Conservation (phyloP, 2,797 vertebrate genomes). For the Molossus alvarezi region DNA sequence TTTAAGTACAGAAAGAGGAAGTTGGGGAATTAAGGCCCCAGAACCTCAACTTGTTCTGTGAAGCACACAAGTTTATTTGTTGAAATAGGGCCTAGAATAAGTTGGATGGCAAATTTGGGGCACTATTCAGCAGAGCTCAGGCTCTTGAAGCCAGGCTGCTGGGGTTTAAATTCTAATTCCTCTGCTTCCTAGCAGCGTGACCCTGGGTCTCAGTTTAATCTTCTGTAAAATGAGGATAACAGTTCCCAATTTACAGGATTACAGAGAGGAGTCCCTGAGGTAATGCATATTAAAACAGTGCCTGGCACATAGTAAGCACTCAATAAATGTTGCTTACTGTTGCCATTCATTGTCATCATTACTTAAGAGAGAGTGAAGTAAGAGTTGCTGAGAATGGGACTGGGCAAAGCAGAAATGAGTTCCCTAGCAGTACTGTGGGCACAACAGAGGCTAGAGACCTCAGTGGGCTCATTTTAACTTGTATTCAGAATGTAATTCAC, state of each 20-base stretch:
- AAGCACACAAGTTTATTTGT: neutral
- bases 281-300: conserved; percentile 32
- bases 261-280: neutral
- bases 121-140: neutral
- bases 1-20: neutral
- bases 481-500: conserved; percentile 52
- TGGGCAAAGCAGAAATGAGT: neutral
- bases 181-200: neutral
- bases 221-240: neutral
- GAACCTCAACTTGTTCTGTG: neutral
- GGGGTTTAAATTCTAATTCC: conserved; percentile 31
- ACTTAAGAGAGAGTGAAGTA: neutral
- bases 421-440: neutral
- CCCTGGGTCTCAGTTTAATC: neutral
- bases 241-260: neutral
- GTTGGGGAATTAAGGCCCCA: neutral
- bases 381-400: neutral
- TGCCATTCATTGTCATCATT: neutral
- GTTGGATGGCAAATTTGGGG: neutral
- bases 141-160: conserved; percentile 48
- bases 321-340: neutral
- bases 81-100: neutral
- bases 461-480: conserved; percentile 3
- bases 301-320: neutral
- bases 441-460: neutral